These are phyloP conservation scores for Cheilosia grossa DNA, from an alignment of 2,888 invertebrate genomes.

Conservation along the genomic window DNA sequence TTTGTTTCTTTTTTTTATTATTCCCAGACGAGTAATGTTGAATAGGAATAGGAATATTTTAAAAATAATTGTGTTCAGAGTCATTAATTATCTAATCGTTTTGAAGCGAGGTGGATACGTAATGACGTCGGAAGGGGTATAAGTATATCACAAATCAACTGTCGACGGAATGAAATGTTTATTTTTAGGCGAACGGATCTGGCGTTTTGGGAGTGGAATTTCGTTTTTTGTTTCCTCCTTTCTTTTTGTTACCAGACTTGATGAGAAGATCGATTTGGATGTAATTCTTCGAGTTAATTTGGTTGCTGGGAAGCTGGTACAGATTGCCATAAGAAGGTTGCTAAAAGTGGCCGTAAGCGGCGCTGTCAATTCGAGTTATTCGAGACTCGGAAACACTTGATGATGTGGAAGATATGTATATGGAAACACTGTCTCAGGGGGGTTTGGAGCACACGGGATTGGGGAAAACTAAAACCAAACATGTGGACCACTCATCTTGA, in stretches of 20 bases:
- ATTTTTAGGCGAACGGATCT: constrained; percentile 6
- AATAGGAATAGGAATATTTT: constrained; percentile 19
- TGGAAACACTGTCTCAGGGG: too few relatives aligned
- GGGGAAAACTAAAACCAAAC: too few relatives aligned
- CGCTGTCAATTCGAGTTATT: too few relatives aligned
- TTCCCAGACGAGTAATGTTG: background rate
- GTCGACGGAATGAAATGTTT: background rate
- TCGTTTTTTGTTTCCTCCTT: background rate
- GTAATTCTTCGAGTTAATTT: too few relatives aligned
- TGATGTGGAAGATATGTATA: too few relatives aligned
- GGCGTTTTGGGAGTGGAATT: background rate
- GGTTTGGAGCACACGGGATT: too few relatives aligned
- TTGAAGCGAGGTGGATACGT: constrained; percentile 28
- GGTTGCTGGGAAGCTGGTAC: too few relatives aligned
- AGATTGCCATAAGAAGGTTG: too few relatives aligned
- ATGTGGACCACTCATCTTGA: too few relatives aligned
- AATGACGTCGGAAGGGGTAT: constrained; percentile 37
- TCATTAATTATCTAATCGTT: constrained; percentile 55
- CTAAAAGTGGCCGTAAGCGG: too few relatives aligned
- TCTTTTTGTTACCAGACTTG: background rate
- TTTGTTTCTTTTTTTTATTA: background rate
- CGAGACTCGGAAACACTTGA: too few relatives aligned
- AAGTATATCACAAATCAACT: constrained; percentile 1
- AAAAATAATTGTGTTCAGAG: constrained; percentile 37
- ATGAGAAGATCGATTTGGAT: too few relatives aligned